These are phyloP conservation scores for Darevskia mixta DNA, from an alignment of 2,797 vertebrate species.

Conservation along the genomic window DNA sequence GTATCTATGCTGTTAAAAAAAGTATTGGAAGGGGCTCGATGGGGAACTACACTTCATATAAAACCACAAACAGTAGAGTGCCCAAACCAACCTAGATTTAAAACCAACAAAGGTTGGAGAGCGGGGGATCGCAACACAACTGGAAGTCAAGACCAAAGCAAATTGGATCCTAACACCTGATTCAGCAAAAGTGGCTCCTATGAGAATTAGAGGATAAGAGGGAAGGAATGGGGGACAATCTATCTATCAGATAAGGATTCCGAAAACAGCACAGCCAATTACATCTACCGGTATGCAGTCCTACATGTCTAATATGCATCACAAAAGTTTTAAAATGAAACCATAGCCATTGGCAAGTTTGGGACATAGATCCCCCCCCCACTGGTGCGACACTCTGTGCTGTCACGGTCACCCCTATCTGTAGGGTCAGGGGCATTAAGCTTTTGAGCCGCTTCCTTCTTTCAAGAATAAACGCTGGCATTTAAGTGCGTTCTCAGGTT, in stretches of 20 bases:
- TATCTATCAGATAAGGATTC: neutral
- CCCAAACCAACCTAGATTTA: neutral
- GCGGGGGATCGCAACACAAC: too few relatives aligned
- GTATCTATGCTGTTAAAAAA: too few relatives aligned
- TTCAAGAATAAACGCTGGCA: neutral
- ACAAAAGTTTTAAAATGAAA: neutral
- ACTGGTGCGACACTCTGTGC: neutral
- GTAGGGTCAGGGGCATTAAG: neutral
- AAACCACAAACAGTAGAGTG: too few relatives aligned
- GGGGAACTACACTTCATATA: too few relatives aligned
- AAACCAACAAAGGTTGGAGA: neutral
- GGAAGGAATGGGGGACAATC: neutral
- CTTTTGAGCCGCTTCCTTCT: constrained; percentile 22
- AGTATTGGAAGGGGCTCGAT: too few relatives aligned
- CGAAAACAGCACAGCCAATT: neutral
- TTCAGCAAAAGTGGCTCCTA: too few relatives aligned
- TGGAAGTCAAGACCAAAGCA: too few relatives aligned
- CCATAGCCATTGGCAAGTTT: neutral
- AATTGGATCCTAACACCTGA: too few relatives aligned
- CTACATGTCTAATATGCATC: neutral
- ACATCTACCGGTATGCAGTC: neutral
- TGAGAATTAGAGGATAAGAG: neutral
- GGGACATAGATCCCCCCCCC: neutral
- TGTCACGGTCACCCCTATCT: neutral
- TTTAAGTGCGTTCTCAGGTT: neutral